A percentile compares a stretch with the other conserved stretches of the same genome.
Conservation (phyloP, 2,888 invertebrate species). For the Drosophila birchii region DNA sequence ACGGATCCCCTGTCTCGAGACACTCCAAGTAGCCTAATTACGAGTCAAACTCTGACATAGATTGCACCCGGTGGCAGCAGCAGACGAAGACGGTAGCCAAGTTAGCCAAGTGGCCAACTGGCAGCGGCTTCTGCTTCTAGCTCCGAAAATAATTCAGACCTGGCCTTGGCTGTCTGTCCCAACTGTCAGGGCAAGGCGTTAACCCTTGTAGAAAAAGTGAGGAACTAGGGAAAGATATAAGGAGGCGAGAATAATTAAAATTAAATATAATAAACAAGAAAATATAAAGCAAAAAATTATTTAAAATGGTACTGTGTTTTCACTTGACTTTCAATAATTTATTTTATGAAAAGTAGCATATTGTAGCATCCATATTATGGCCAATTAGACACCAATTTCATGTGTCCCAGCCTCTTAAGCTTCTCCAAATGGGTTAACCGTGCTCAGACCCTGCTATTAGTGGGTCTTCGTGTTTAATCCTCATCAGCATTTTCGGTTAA, state of each 20-base stretch:
- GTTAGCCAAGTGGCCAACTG: conserved; percentile 17
- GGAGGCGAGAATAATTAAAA: not conserved
- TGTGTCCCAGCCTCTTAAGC: conserved; percentile 11
- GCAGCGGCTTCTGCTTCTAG: conserved; percentile 35
- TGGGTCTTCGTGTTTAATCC: conserved; percentile 63
- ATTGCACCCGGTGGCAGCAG: conserved; percentile 45
- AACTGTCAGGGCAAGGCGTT: conserved; percentile 12
- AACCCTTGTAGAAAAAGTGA: not conserved
- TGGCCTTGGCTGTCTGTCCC: conserved; percentile 31
- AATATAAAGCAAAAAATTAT: not conserved
- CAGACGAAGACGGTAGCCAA: conserved; percentile 37
- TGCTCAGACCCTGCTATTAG: conserved; percentile 32
- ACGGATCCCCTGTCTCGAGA: conserved; percentile 23
- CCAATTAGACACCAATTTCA: conserved; percentile 13
- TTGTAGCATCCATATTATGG: not conserved
- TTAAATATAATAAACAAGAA: not conserved
- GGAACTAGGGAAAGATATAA: not conserved
- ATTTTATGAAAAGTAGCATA: not conserved
- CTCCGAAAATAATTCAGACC: conserved; percentile 25
- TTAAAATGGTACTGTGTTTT: too few species aligned
- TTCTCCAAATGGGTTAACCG: conserved; percentile 20
- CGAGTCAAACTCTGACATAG: conserved; percentile 73
- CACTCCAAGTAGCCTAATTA: conserved; percentile 75
- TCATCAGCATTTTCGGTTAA: conserved; percentile 52
- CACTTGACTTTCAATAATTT: not conserved